Evolutionary conservation across 2,888 invertebrate species (phyloP), one percentile per base, ranked within the genome.

Genomic region (Agrilus biguttatus): DNA sequence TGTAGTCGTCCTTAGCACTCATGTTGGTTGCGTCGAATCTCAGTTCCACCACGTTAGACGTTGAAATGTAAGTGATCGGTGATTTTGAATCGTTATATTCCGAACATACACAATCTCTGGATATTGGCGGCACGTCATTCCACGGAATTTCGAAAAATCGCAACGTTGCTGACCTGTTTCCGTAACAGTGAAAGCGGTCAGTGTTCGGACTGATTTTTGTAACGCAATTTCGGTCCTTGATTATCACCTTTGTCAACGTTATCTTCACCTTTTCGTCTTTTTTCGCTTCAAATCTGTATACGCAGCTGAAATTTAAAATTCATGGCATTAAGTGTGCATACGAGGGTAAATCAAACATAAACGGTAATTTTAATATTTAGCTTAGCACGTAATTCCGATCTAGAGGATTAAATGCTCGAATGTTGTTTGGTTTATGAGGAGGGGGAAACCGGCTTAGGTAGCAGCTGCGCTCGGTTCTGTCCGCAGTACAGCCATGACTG

Each of bases 281-380:
- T 55, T 83, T 82, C 0, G 83, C 89, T 66, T 89, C 87, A 59
- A 90, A 90, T 38, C 87, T 82, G 65, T 90, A 90, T 37, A 83
- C 76, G 66, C 92, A 92, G 56, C 83, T 84, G 71, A 40, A 45
- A 45, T 4, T 2, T 28, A 10, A 6, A 23, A 23, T 23, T 23
- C 23, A 8, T 6, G 3, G 7, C 23, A 23, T 23, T 4, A 23
- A 23, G n/a, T n/a, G n/a, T n/a, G n/a, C n/a, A n/a, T n/a, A n/a
- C n/a, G n/a, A n/a, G n/a, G n/a, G n/a, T n/a, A n/a, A n/a, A n/a
- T n/a, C n/a, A n/a, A n/a, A n/a, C n/a, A n/a, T n/a, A n/a, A n/a
- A n/a, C n/a, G n/a, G n/a, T n/a, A n/a, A n/a, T n/a, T n/a, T n/a
- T n/a, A n/a, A n/a, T n/a, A n/a, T n/a, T n/a, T n/a, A n/a, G n/a